These are phyloP conservation scores for Hydrocynus forskahlii DNA, from an alignment of 2,797 vertebrate genomes.

Conservation along the genomic window DNA sequence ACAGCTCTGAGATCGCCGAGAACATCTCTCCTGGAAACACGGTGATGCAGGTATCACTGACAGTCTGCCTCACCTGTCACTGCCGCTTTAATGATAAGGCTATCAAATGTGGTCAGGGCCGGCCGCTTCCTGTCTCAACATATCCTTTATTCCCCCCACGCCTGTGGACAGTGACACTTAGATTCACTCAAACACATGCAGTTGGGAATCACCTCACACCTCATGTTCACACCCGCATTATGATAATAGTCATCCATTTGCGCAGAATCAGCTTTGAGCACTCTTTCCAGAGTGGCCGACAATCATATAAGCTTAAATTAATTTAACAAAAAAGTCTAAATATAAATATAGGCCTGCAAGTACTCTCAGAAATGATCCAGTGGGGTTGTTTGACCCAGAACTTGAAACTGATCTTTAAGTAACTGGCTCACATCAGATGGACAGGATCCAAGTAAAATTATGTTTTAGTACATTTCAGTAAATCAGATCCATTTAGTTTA, in stretches of 20 bases:
- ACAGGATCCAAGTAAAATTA: too few species aligned
- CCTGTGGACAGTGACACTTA: constrained; percentile 27
- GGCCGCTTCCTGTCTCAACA: not conserved
- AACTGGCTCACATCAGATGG: too few species aligned
- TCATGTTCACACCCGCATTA: not conserved
- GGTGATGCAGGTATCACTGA: constrained; percentile 82
- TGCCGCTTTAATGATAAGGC: constrained; percentile 16
- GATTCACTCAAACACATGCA: constrained; percentile 13
- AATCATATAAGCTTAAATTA: not conserved
- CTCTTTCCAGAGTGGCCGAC: not conserved
- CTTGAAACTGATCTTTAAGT: too few species aligned
- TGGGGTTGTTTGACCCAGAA: too few species aligned
- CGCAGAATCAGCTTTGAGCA: not conserved
- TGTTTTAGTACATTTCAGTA: too few species aligned
- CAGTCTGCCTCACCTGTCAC: constrained; percentile 35
- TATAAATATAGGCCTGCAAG: too few species aligned
- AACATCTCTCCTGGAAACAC: constrained; percentile 81
- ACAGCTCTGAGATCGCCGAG: constrained; percentile 82
- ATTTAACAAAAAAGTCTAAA: not conserved
- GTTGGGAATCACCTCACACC: not conserved
- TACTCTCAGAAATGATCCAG: too few species aligned
- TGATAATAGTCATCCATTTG: not conserved
- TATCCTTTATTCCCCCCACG: constrained; percentile 3
- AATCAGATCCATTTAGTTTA: too few species aligned
- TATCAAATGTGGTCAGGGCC: constrained; percentile 27